phyloP scores from a whole-genome alignment of 2,888 invertebrate genomes.

The Lapara coniferarum region DNA sequence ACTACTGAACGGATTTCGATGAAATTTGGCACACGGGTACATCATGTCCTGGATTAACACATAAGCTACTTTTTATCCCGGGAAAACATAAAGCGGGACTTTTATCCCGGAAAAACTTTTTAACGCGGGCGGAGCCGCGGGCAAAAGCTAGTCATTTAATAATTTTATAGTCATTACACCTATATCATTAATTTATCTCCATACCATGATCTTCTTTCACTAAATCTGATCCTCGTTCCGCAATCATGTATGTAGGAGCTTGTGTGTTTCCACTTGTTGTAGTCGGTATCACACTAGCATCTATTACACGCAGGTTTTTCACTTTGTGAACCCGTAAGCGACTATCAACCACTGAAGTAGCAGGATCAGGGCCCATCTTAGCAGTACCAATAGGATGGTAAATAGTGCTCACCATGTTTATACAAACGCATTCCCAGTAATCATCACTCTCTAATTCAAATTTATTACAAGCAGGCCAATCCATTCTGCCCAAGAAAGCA shows the following conservation, averaged over 20 bases:
- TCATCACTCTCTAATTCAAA: constrained; percentile 48
- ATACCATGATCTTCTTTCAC: constrained; percentile 80
- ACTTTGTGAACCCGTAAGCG: constrained; percentile 86
- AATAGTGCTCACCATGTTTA: constrained; percentile 78
- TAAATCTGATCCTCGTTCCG: constrained; percentile 89
- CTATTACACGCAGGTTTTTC: constrained; percentile 86
- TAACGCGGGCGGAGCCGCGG: too few relatives aligned
- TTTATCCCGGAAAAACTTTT: too few relatives aligned
- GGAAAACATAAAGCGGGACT: too few relatives aligned
- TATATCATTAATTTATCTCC: not conserved
- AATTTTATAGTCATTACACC: not conserved
- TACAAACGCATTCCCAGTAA: constrained; percentile 62
- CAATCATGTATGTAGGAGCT: constrained; percentile 86
- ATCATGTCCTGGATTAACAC: too few relatives aligned
- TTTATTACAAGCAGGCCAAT: constrained; percentile 51
- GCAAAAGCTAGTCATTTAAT: too few relatives aligned
- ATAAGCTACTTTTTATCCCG: too few relatives aligned
- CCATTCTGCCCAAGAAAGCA: constrained; percentile 51
- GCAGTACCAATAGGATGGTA: constrained; percentile 88
- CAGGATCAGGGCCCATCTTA: constrained; percentile 80
- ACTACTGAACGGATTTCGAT: too few relatives aligned
- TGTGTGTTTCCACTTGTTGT: constrained; percentile 91
- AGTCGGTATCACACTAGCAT: constrained; percentile 91
- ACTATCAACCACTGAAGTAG: constrained; percentile 72
- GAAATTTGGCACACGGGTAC: too few relatives aligned